Evolutionary conservation across 1,140 invertebrate genomes (phyloP).

Genomic region (Bombus waltoni): DNA sequence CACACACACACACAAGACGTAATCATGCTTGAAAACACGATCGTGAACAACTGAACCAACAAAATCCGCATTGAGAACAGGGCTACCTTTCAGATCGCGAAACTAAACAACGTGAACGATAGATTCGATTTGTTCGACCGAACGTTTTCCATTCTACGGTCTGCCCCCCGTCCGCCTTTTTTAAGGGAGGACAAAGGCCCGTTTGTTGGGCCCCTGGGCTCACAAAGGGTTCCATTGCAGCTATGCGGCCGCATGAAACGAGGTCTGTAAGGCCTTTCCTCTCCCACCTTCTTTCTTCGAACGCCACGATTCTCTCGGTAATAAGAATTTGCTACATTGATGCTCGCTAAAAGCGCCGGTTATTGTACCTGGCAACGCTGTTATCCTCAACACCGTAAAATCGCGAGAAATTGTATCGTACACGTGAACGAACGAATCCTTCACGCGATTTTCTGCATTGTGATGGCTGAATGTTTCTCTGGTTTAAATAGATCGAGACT

Average conservation of each 20-base stretch:
- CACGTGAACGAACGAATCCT: conserved; percentile 1
- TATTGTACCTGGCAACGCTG: not conserved
- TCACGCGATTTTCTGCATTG: not conserved
- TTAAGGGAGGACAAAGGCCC: conserved; percentile 67
- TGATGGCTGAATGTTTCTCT: not conserved
- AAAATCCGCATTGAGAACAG: conserved; percentile 10
- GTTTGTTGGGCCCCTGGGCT: conserved; percentile 68
- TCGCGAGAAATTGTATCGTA: conserved; percentile 5
- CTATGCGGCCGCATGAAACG: conserved; percentile 53
- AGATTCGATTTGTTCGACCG: conserved; percentile 69
- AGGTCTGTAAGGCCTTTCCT: conserved; percentile 25
- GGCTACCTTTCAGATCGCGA: conserved; percentile 56
- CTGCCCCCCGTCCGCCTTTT: conserved; percentile 27
- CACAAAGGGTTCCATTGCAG: conserved; percentile 69
- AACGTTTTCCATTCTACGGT: conserved; percentile 65
- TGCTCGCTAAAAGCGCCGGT: not conserved
- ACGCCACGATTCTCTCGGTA: conserved; percentile 6
- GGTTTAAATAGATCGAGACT: not conserved
- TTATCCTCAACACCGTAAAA: conserved; percentile 2
- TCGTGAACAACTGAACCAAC: conserved; percentile 28
- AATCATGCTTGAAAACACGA: not conserved
- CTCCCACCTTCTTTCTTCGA: conserved; percentile 39
- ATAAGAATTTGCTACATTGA: conserved; percentile 51
- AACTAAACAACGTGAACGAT: conserved; percentile 73
- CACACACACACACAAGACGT: not conserved